Percentiles rank a stretch among this genome's conserved stretches.
These are phyloP conservation scores for Zoanthus sansibaricus DNA, from an alignment of 92 coral and sea anemone species.

Conservation along the genomic window DNA sequence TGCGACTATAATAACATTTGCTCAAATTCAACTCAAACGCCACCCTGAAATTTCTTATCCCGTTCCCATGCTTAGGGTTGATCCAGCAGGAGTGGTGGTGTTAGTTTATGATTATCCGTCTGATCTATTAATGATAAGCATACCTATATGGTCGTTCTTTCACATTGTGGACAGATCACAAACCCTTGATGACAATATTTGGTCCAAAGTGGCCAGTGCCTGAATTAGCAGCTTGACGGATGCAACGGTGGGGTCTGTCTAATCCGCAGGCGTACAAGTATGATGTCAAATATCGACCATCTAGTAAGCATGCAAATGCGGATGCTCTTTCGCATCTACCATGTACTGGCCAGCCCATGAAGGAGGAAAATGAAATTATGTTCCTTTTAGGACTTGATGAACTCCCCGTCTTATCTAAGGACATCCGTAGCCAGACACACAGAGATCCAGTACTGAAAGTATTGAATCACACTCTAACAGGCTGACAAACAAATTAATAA, in stretches of 20 bases:
- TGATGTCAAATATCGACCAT: slow-evolving; percentile 55
- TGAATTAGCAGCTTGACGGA: too few species aligned
- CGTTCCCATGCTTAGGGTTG: slow-evolving; percentile 44
- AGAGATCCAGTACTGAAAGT: slow-evolving; percentile 72
- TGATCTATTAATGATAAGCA: slow-evolving; percentile 52
- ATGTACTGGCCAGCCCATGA: slow-evolving; percentile 21
- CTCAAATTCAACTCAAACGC: slow-evolving; percentile 36
- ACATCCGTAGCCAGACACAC: slow-evolving; percentile 55
- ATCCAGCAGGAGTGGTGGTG: slow-evolving; percentile 42
- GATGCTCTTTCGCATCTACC: slow-evolving; percentile 65
- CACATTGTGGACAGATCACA: too few species aligned
- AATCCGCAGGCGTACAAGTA: slow-evolving; percentile 58
- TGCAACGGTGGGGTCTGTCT: background rate
- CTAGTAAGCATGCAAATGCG: slow-evolving; percentile 65
- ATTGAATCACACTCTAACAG: slow-evolving; percentile 59
- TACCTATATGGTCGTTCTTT: too few species aligned
- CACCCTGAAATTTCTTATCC: slow-evolving; percentile 45
- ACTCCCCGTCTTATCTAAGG: slow-evolving; percentile 58
- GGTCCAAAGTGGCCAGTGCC: too few species aligned
- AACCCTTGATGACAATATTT: too few species aligned
- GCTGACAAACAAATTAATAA: slow-evolving; percentile 29
- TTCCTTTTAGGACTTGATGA: slow-evolving; percentile 61
- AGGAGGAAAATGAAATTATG: slow-evolving; percentile 51
- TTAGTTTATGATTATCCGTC: slow-evolving; percentile 23
- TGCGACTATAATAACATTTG: slow-evolving; percentile 42